Evolutionary conservation across 1,140 invertebrate species (phyloP).

Genomic region (Papilio glaucus): DNA sequence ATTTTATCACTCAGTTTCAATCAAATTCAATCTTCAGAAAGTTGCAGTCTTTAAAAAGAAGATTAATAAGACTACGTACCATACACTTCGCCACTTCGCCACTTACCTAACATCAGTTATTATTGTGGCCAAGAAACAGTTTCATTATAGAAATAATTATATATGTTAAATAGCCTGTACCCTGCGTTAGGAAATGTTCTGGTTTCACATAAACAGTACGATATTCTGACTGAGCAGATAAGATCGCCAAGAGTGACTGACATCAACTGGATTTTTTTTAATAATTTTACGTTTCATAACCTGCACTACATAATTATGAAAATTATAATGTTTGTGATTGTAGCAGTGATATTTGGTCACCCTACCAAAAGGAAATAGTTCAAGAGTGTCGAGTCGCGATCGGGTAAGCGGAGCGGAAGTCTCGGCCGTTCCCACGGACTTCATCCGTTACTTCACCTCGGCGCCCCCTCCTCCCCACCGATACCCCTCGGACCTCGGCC

Average conservation of each 20-base stretch:
- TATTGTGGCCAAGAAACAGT: too few relatives aligned
- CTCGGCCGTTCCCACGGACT: slow-evolving; percentile 80
- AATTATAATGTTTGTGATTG: not conserved
- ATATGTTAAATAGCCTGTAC: not conserved
- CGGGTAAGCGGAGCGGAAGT: slow-evolving; percentile 72
- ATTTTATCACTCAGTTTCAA: too few relatives aligned
- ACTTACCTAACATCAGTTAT: too few relatives aligned
- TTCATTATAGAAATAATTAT: too few relatives aligned
- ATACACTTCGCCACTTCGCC: too few relatives aligned
- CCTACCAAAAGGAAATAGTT: slow-evolving; percentile 78
- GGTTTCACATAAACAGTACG: not conserved
- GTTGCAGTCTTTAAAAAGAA: too few relatives aligned
- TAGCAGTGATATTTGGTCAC: slow-evolving; percentile 51
- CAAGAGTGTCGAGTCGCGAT: slow-evolving; percentile 65
- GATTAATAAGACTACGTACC: too few relatives aligned
- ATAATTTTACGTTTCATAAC: not conserved
- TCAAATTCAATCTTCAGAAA: too few relatives aligned
- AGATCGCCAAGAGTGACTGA: not conserved
- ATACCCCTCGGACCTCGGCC: slow-evolving; percentile 28
- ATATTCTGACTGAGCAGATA: not conserved
- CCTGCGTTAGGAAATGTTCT: not conserved
- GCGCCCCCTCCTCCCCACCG: slow-evolving; percentile 43
- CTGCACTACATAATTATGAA: not conserved
- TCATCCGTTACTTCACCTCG: slow-evolving; percentile 80
- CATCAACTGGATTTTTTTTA: not conserved